Evolutionary conservation across 2,888 invertebrate genomes (phyloP), one percentile per base, ranked within the genome.

Genomic region (Cyaniris semiargus): DNA sequence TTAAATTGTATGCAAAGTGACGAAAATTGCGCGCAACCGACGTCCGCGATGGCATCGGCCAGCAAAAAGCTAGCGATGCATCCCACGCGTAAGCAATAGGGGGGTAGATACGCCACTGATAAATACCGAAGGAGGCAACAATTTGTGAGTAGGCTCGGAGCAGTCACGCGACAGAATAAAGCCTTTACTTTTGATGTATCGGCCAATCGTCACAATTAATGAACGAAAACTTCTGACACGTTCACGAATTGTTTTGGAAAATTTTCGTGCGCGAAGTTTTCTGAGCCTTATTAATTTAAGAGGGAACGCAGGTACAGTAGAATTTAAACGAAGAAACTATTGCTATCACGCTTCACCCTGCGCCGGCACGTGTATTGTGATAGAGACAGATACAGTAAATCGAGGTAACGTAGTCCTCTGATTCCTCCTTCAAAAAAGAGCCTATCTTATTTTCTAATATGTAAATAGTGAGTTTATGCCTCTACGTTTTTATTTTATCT

Each of bases 41-140:
- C 85, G 82, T 88, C 84, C 80, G 82, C 85, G 91, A 90, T 91
- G 82, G 80, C 80, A 90, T 90, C 90, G 81, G 71, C 79, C 88
- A 89, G 90, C 75, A 89, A 93, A 92, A 93, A 93, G 86, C 88
- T 90, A 88, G 88, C 87, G 86, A 84, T 84, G 87, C 90, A 86
- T 92, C 93, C 91, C 83, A 56, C 81, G 80, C 79, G 82, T 82
- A 79, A 80, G 80, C 79, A 79, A 79, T 74, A 79, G 82, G 81
- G 79, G 82, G 83, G 80, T 79, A 81, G 87, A 86, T 88, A 84
- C 83, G 83, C 82, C 83, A 84, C 83, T 82, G 89, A 89, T 89
- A 87, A 89, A 85, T 85, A 85, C 83, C 83, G 21, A 80, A 27
- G 27, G 80, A 77, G 58, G 78, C 79, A 76, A 83, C 83, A 82